Base-by-base conservation (phyloP, 2,888 invertebrate genomes). In the Leucoptera coffeella region DNA sequence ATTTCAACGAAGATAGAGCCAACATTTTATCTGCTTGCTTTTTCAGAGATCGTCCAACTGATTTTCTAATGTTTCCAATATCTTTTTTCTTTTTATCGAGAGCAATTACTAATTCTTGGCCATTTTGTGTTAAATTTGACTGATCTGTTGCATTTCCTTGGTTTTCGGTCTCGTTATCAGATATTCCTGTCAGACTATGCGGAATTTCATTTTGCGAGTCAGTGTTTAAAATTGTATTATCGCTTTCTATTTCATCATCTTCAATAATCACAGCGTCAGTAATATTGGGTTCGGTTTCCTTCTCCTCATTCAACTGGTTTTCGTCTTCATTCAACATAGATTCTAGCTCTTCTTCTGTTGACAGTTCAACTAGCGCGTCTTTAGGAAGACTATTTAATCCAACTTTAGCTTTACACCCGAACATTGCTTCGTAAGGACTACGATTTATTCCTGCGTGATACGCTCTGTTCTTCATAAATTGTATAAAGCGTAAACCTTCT, bases 401-500 rank as follows among this genome's bases (percentile, higher is more conserved):
- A 13, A 30, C 23, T 30, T 15, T 13, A 8, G 24, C 20, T 27
- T 30, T 25, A 14, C 17, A 24, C 10, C 42, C 41, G 36, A 45
- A 42, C 38, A 42, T 36, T 14, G 44, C 46, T 39, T 44, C 35
- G 33, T 41, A 43, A 19, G 44, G 42, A 26, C 35, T 38, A 30
- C 33, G 35, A 23, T 37, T 40, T 24, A 50, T 50, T 25, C 39
- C 46, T 26, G 32, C 24, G 31, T 47, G 43, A 34, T 35, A 32
- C 15, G 40, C 39, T 29, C 36, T 31, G 30, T 51, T 54, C 38
- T 54, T 52, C 41, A 40, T 42, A 27, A 47, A 38, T 34, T 50
- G 47, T 19, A 50, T 37, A 36, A 46, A 51, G 15, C 31, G 22
- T 21, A 49, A 28, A 10, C 49, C 50, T 31, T 47, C 38, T 22